These are phyloP conservation scores for Alligator mississippiensis DNA, from an alignment of 2,113 vertebrate genomes.

Conservation along the genomic window DNA sequence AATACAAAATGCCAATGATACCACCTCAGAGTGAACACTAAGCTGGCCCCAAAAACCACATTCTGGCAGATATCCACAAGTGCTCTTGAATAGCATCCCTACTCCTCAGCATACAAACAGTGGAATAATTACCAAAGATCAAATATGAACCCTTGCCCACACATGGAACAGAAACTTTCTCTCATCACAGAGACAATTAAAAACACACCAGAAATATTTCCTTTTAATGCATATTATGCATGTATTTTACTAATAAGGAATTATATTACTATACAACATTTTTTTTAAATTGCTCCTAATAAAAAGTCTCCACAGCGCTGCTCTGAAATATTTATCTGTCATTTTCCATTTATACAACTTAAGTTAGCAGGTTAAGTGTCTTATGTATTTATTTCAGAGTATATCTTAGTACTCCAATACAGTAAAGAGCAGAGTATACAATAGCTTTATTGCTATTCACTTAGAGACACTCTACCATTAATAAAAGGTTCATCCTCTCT, in stretches of 20 bases:
- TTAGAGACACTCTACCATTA: neutral
- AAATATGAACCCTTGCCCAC: neutral
- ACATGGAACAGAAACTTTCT: neutral
- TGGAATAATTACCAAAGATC: neutral
- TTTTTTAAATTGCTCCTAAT: neutral
- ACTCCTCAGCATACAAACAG: neutral
- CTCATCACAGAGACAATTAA: neutral
- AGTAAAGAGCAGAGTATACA: neutral
- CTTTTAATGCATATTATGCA: neutral
- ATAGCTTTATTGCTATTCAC: neutral
- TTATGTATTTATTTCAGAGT: neutral
- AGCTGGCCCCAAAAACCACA: neutral
- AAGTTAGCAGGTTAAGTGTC: neutral
- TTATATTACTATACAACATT: fast-evolving
- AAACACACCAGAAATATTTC: neutral
- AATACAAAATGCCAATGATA: neutral
- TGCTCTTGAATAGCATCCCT: neutral
- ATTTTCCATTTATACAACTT: neutral
- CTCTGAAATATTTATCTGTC: neutral
- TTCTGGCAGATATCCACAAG: neutral
- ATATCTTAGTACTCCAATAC: neutral
- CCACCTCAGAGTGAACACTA: neutral
- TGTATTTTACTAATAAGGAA: neutral
- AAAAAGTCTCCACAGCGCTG: neutral
- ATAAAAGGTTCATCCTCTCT: neutral